A percentile compares a stretch with the other conserved stretches of the same genome.
phyloP scores from a whole-genome alignment of 2,888 invertebrate species.

The Didymodactylos carnosus region DNA sequence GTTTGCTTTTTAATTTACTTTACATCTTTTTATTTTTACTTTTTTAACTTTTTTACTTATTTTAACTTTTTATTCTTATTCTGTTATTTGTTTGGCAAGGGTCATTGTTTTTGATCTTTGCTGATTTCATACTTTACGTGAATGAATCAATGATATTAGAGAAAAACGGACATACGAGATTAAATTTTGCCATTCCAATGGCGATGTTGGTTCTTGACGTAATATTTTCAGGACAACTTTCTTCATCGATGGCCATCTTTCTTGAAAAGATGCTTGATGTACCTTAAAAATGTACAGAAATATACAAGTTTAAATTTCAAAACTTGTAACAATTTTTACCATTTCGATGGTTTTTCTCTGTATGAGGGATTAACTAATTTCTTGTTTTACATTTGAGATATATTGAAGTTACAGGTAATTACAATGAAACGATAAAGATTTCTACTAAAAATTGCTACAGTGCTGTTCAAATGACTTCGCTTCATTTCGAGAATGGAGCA shows the following conservation, averaged over 20 bases:
- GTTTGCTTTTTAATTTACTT: neutral
- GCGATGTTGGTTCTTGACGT: slow-evolving; percentile 75
- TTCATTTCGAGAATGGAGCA: too few species aligned
- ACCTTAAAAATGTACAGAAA: neutral
- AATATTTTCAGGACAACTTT: slow-evolving; percentile 77
- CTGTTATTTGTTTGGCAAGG: too few species aligned
- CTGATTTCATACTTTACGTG: slow-evolving; percentile 35
- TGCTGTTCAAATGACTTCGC: too few species aligned
- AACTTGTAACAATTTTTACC: too few species aligned
- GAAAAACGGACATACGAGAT: slow-evolving; percentile 45
- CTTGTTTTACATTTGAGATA: too few species aligned
- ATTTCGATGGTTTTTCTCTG: too few species aligned
- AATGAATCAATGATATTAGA: neutral
- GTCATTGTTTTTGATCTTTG: slow-evolving; percentile 48
- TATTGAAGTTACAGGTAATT: too few species aligned
- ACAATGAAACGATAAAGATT: too few species aligned
- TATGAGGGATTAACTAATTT: too few species aligned
- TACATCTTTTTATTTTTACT: slow-evolving; percentile 1
- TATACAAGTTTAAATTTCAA: neutral
- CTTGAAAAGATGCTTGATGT: slow-evolving; percentile 48
- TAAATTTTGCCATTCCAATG: slow-evolving; percentile 87
- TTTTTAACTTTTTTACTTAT: slow-evolving; percentile 32
- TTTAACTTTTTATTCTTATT: too few species aligned
- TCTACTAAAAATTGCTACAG: too few species aligned
- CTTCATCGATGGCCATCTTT: slow-evolving; percentile 86